Base-by-base conservation (phyloP, 2,888 invertebrate species). In the Tetragonisca angustula region DNA sequence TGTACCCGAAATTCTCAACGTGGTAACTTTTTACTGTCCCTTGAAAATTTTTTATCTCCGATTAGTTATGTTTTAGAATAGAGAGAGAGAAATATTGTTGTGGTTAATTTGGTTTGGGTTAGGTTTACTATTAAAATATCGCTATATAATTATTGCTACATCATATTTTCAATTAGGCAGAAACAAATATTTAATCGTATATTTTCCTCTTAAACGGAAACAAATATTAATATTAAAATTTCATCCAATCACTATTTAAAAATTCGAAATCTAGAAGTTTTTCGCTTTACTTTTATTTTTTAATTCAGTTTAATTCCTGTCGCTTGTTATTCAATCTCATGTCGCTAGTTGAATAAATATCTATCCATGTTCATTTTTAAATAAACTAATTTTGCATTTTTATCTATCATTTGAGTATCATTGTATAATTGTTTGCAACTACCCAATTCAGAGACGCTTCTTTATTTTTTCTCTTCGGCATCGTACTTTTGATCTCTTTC, bases 391-490 rank as follows among this genome's bases (percentile, higher is more conserved):
- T 74, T 84, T 68, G 24, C 54, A 59, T 83, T 83, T 84, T 64
- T 72, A 83, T 83, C 50, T 24, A 75, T 68, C 61, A 67, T 78
- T 83, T 75, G 36, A 83, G 75, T 75, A 76, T 81, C 61, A 75
- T 50, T 82, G 73, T 59, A 19, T 27, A 11, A 11, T 27, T 88
- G 86, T 88, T 82, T 86, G 76, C 76, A 62, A 62, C 69, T 56
- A 69, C 86, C 80, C 88, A 86, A 86, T 88, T 83, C 88, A 83
- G 62, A 76, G 86, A 86, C 70, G 83, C 83, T 87, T 85, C 79
- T 88, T 87, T 85, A 64, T 87, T 77, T 79, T 81, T 76, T 79
- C 43, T 80, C 77, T 85, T 87, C 76, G 70, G 78, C 54, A 32
- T 74, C 83, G 27, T 71, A 52, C 76, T 76, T 61, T 59, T 69